A percentile compares a stretch with the other conserved stretches of the same genome.
Conservation (phyloP, 2,113 vertebrate genomes). For the Hypocryptadius cinnamomeus region DNA sequence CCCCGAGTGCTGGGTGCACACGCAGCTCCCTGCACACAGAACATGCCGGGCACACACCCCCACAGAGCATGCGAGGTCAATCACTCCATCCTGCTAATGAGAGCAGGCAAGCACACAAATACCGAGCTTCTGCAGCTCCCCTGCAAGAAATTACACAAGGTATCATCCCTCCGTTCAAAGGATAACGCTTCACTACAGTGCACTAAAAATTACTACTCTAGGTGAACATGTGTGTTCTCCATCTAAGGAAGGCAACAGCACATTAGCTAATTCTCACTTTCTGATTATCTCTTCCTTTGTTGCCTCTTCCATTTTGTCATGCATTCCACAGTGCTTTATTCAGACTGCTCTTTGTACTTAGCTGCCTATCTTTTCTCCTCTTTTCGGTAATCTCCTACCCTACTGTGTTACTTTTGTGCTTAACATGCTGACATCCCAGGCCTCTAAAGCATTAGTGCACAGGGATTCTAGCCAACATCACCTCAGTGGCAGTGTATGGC, state of each 20-base stretch:
- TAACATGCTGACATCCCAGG: background rate
- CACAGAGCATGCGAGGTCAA: background rate
- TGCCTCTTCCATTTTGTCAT: background rate
- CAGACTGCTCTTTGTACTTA: background rate
- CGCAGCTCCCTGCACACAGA: background rate
- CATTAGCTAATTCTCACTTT: background rate
- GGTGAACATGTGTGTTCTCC: background rate
- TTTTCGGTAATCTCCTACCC: background rate
- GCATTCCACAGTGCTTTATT: background rate
- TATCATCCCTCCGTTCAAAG: too few species aligned
- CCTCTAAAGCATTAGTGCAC: background rate
- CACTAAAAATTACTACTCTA: background rate
- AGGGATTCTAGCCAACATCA: background rate
- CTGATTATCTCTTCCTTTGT: background rate
- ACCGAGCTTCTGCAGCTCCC: background rate
- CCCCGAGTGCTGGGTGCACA: accelerated
- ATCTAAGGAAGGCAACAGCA: background rate
- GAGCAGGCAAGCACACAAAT: background rate
- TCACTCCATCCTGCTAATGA: background rate
- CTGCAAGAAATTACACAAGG: background rate
- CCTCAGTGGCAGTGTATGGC: background rate
- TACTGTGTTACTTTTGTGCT: background rate
- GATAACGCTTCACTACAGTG: background rate
- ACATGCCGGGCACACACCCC: background rate
- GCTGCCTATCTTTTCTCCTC: background rate